These are phyloP conservation scores for Asarcornis scutulata DNA, from an alignment of 2,113 vertebrate genomes.

Conservation along the genomic window DNA sequence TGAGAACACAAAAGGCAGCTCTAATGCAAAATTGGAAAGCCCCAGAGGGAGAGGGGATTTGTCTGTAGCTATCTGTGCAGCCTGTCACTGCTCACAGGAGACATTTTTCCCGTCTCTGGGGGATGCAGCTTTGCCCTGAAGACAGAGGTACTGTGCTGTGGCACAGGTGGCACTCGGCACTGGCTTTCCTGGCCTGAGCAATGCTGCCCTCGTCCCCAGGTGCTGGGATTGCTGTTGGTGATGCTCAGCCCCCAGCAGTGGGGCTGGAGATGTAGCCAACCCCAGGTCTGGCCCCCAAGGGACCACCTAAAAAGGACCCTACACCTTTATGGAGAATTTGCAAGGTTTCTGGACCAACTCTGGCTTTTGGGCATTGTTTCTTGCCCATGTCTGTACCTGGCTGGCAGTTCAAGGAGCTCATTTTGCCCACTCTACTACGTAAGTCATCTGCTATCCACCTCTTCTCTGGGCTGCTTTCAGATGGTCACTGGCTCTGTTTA, in stretches of 20 bases:
- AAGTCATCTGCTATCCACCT: background rate
- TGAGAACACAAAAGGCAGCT: background rate
- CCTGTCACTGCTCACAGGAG: background rate
- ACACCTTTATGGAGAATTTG: background rate
- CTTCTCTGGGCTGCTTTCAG: too few species aligned
- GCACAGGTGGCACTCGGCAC: background rate
- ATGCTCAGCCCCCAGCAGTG: background rate
- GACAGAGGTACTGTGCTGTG: background rate
- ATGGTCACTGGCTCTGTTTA: background rate
- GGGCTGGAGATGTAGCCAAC: background rate
- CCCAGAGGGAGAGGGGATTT: background rate
- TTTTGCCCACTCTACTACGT: background rate
- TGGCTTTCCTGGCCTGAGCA: background rate
- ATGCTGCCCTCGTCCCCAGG: background rate
- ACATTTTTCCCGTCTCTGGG: background rate
- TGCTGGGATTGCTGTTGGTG: background rate
- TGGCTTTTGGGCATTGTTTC: background rate
- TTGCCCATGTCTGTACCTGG: too few species aligned
- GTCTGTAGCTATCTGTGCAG: background rate
- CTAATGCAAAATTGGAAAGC: background rate
- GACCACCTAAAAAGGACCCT: background rate
- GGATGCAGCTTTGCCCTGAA: background rate
- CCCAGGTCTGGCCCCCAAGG: background rate
- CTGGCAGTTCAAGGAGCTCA: background rate
- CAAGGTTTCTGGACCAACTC: background rate